A percentile compares a stretch with the other conserved stretches of the same genome.
These are phyloP conservation scores for Mustelus asterias DNA, from an alignment of 2,113 vertebrate genomes.

Conservation along the genomic window DNA sequence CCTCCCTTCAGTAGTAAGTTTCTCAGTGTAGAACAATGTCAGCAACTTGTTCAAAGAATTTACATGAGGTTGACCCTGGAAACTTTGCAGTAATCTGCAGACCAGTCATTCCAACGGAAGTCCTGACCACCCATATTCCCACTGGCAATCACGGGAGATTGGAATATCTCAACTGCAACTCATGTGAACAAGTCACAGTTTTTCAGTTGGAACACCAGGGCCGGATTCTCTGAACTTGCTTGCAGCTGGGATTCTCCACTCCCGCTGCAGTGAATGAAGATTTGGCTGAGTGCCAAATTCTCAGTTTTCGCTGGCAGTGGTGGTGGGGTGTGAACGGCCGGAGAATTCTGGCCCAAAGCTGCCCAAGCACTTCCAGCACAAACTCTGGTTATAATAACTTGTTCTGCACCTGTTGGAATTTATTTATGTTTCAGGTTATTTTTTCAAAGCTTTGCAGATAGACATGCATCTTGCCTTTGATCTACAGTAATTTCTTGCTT, in stretches of 20 bases:
- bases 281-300: too few species aligned
- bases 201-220: neutral
- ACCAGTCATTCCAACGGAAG: too few species aligned
- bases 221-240: too few species aligned
- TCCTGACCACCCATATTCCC: neutral
- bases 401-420: neutral
- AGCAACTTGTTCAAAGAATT: neutral
- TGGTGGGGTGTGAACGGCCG: too few species aligned
- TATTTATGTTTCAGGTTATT: neutral
- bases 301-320: too few species aligned
- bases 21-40: neutral
- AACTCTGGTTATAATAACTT: neutral
- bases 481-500: too few species aligned
- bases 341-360: neutral
- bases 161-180: neutral
- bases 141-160: neutral
- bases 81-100: neutral
- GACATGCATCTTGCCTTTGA: neutral
- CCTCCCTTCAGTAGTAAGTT: neutral
- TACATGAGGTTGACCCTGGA: neutral
- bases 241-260: too few species aligned
- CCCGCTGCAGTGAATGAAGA: too few species aligned
- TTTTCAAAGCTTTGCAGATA: neutral
- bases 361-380: neutral
- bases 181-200: neutral